Conservation (phyloP, 2,888 invertebrate species). For the Nemotelus nigrinus region DNA sequence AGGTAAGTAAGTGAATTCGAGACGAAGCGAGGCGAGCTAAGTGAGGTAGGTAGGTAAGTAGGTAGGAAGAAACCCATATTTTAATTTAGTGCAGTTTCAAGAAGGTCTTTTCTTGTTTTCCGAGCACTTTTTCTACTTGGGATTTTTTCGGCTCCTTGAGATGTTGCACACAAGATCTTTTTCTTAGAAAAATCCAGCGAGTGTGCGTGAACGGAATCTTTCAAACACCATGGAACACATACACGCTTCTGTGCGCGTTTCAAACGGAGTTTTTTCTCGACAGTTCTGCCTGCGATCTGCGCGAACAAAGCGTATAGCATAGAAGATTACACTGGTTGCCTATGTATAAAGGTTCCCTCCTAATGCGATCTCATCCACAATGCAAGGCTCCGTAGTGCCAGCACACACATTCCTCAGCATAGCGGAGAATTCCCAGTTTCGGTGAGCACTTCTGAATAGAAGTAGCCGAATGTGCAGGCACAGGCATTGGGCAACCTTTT, state of each 20-base stretch:
- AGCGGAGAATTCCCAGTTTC: too few species aligned
- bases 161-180: slow-evolving; percentile 12
- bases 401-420: not conserved
- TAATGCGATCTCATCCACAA: slow-evolving; percentile 4
- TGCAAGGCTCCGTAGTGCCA: not conserved
- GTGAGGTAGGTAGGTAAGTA: not conserved
- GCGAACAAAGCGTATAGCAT: slow-evolving; percentile 1
- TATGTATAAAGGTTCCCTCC: not conserved
- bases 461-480: not conserved
- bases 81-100: slow-evolving; percentile 18
- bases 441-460: not conserved
- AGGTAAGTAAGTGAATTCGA: slow-evolving; percentile 1
- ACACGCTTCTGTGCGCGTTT: not conserved
- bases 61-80: slow-evolving; percentile 6
- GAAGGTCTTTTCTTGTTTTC: slow-evolving; percentile 10
- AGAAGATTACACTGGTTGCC: not conserved
- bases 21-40: too few species aligned
- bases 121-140: not conserved
- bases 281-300: not conserved
- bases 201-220: slow-evolving; percentile 19
- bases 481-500: slow-evolving; percentile 11
- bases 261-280: not conserved
- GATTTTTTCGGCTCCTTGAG: not conserved
- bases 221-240: not conserved
- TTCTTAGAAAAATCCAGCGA: slow-evolving; percentile 20